Conservation (phyloP, 2,113 vertebrate species). For the Oplegnathus fasciatus region DNA sequence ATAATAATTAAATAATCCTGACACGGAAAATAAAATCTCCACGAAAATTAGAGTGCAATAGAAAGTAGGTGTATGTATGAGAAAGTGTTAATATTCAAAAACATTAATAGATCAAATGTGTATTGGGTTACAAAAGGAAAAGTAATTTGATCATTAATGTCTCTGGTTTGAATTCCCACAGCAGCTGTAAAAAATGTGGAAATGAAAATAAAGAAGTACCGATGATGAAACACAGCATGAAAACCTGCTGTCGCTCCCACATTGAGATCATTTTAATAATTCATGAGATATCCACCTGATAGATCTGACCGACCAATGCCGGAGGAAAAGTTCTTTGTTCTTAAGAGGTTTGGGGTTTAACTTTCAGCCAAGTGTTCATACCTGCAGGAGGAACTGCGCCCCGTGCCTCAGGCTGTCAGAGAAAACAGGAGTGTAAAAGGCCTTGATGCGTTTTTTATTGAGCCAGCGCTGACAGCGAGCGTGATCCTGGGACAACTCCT, state of each 20-base stretch:
- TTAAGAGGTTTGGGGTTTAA: not conserved
- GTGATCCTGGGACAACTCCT: slow-evolving; percentile 91
- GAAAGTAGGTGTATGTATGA: not conserved
- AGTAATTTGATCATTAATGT: not conserved
- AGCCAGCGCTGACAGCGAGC: slow-evolving; percentile 94
- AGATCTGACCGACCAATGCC: not conserved
- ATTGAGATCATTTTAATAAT: too few relatives aligned
- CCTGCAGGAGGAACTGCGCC: slow-evolving; percentile 94
- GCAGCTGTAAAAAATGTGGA: not conserved
- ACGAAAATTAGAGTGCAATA: not conserved
- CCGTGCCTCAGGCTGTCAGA: slow-evolving; percentile 94
- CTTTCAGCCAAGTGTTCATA: slow-evolving; percentile 3
- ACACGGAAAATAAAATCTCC: not conserved
- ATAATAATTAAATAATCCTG: not conserved
- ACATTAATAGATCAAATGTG: not conserved
- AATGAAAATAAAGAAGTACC: not conserved
- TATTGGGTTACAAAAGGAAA: not conserved
- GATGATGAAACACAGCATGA: not conserved
- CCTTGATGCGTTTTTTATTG: slow-evolving; percentile 93
- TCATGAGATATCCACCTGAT: not conserved
- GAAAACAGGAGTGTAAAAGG: slow-evolving; percentile 94
- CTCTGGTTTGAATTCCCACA: not conserved
- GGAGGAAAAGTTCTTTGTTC: not conserved
- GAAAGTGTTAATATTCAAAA: not conserved
- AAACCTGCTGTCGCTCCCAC: not conserved